These are phyloP conservation scores for Lamellibrachia columna DNA, from an alignment of 2,888 invertebrate genomes.

Conservation along the genomic window DNA sequence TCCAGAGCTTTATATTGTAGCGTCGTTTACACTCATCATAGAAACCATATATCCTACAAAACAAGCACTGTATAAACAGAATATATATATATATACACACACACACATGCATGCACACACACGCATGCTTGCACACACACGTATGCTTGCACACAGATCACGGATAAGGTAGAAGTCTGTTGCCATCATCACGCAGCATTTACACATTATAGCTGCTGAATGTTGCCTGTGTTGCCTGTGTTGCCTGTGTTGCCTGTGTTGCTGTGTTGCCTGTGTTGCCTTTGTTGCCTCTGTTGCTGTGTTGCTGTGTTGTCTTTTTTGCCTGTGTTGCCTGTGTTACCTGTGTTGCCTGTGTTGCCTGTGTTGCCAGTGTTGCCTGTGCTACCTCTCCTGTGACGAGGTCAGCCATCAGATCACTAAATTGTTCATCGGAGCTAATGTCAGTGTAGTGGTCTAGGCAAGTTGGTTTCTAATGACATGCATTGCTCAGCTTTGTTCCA, in stretches of 20 bases:
- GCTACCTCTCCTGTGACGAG: not conserved
- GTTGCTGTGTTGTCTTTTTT: too few relatives aligned
- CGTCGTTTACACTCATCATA: conserved; percentile 71
- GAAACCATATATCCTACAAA: conserved; percentile 70
- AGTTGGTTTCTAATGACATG: not conserved
- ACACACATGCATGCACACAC: conserved; percentile 16
- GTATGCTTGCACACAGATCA: not conserved
- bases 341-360: not conserved
- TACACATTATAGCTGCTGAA: too few relatives aligned
- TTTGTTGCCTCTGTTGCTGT: too few relatives aligned
- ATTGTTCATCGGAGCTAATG: not conserved
- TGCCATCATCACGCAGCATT: too few relatives aligned
- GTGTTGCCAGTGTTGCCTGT: not conserved
- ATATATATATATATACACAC: not conserved
- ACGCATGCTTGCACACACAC: not conserved
- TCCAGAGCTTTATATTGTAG: conserved; percentile 70
- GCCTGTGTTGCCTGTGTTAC: too few relatives aligned
- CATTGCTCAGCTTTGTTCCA: not conserved
- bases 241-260: too few relatives aligned
- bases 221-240: too few relatives aligned
- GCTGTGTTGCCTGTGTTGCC: too few relatives aligned
- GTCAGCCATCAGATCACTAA: not conserved
- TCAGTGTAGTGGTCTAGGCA: not conserved
- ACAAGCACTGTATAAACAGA: not conserved
- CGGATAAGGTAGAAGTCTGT: too few relatives aligned